These are phyloP conservation scores for Phalacrocorax brasilianus DNA, from an alignment of 2,113 vertebrate species.

Conservation along the genomic window DNA sequence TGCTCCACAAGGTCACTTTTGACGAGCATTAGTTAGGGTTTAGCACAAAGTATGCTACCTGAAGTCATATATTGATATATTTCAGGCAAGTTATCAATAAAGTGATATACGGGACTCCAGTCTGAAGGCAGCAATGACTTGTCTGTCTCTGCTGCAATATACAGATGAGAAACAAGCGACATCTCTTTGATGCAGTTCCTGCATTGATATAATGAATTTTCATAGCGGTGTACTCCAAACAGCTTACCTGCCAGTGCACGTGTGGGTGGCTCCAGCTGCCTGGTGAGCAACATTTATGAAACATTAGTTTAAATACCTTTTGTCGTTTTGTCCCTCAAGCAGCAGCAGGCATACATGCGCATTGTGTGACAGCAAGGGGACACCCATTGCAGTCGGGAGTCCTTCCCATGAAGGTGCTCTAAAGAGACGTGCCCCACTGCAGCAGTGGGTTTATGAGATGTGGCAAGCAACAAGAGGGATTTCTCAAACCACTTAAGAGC, in stretches of 20 bases:
- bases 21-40: background rate
- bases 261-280: background rate
- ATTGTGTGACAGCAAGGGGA: too few relatives aligned
- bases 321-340: background rate
- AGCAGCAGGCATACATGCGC: rapidly evolving
- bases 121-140: background rate
- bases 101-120: rapidly evolving
- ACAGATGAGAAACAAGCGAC: rapidly evolving
- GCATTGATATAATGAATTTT: rapidly evolving
- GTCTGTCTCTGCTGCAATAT: background rate
- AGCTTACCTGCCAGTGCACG: rapidly evolving
- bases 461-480: background rate
- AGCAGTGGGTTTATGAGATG: rapidly evolving
- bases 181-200: background rate
- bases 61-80: rapidly evolving
- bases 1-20: background rate
- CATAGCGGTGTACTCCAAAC: background rate
- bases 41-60: background rate
- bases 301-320: background rate
- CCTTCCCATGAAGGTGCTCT: rapidly evolving
- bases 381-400: rapidly evolving
- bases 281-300: background rate
- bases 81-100: background rate
- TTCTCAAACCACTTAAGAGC: background rate
- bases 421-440: rapidly evolving